Conservation (phyloP, 1,140 invertebrate species). For the Homalodisca vitripennis region DNA sequence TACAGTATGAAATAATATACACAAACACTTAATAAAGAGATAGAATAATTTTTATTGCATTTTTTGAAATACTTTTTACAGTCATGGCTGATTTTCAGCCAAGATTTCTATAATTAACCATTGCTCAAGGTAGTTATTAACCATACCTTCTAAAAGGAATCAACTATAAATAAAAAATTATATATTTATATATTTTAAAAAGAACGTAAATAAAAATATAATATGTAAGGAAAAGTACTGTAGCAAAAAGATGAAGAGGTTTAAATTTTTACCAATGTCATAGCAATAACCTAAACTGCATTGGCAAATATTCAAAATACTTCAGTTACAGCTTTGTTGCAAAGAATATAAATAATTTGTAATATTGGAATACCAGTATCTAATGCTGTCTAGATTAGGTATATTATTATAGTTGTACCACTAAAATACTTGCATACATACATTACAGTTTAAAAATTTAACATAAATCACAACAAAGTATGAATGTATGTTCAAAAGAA, state of each 20-base stretch:
- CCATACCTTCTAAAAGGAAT: conserved; percentile 17
- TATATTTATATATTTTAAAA: conserved; percentile 2
- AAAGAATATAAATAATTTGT: conserved; percentile 24
- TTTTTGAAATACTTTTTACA: conserved; percentile 40
- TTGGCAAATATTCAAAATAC: conserved; percentile 20
- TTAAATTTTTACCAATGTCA: conserved; percentile 7
- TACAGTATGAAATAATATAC: conserved; percentile 28
- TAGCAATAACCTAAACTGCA: conserved; percentile 19
- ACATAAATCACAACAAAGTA: conserved; percentile 26
- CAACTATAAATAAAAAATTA: conserved; percentile 26
- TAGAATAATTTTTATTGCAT: conserved; percentile 42
- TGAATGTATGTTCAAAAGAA: conserved; percentile 24
- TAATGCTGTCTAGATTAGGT: conserved; percentile 23
- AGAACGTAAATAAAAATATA: conserved; percentile 10
- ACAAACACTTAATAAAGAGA: conserved; percentile 37
- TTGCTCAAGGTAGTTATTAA: conserved; percentile 20
- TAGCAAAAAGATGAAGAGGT: conserved; percentile 21
- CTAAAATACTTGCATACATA: conserved; percentile 29
- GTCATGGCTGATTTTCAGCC: conserved; percentile 37
- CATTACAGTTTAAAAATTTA: conserved; percentile 29
- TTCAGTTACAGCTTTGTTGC: conserved; percentile 7
- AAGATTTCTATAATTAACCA: conserved; percentile 33
- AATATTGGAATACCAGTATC: conserved; percentile 4
- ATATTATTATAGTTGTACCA: conserved; percentile 28
- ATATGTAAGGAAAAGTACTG: conserved; percentile 1